Evolutionary conservation across 2,888 invertebrate genomes (phyloP).

Genomic region (Lasioglossum vierecki): DNA sequence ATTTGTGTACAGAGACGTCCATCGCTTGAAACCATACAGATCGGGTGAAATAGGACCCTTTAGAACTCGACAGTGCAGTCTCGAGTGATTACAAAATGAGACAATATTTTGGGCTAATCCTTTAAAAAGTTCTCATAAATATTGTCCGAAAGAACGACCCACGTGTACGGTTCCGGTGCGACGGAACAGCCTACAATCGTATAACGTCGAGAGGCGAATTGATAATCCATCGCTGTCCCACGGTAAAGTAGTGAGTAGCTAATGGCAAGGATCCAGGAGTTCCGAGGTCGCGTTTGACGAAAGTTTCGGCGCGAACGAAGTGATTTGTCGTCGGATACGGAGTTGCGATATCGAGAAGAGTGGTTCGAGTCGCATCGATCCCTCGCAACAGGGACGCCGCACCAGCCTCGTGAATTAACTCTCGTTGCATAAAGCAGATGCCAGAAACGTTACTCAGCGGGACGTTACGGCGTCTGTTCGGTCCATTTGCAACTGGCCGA

Average conservation of each 20-base stretch:
- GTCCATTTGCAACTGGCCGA: constrained; percentile 63
- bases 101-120: too few relatives aligned
- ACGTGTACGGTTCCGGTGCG: too few relatives aligned
- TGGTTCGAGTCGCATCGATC: constrained; percentile 40
- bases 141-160: too few relatives aligned
- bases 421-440: constrained; percentile 58
- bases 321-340: constrained; percentile 6
- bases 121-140: too few relatives aligned
- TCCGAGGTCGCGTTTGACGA: neutral
- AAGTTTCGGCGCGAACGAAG: neutral
- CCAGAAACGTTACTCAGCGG: constrained; percentile 46
- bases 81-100: too few relatives aligned
- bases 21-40: too few relatives aligned
- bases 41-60: too few relatives aligned
- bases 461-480: constrained; percentile 52
- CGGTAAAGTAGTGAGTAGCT: neutral
- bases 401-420: constrained; percentile 56
- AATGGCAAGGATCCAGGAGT: neutral
- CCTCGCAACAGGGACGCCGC: constrained; percentile 1
- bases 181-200: neutral
- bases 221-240: neutral
- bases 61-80: too few relatives aligned
- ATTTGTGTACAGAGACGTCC: too few relatives aligned
- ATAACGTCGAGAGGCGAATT: neutral
- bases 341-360: neutral